These are phyloP conservation scores for Leptinotarsa peninsularis DNA, from an alignment of 2,888 invertebrate species.

Conservation along the genomic window DNA sequence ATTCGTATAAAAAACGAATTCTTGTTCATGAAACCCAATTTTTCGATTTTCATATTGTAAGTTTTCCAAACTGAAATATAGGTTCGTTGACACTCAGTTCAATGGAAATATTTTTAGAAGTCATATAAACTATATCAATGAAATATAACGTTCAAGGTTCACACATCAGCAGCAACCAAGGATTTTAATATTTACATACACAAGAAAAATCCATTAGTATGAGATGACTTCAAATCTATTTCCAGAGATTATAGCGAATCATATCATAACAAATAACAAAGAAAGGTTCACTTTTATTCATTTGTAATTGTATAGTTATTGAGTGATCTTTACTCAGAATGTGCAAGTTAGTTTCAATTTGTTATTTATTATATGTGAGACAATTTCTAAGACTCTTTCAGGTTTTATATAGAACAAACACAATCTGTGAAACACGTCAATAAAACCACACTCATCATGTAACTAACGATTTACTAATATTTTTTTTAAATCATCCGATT, in stretches of 20 bases:
- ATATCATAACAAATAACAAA: too few relatives aligned
- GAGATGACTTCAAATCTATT: background rate
- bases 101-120: slow-evolving; percentile 13
- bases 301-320: too few relatives aligned
- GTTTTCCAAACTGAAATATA: slow-evolving; percentile 13
- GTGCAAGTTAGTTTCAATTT: too few relatives aligned
- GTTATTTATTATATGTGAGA: too few relatives aligned
- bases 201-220: background rate
- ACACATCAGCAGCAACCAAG: background rate
- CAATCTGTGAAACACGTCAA: background rate
- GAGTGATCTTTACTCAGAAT: too few relatives aligned
- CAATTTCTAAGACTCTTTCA: too few relatives aligned
- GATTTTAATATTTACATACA: background rate
- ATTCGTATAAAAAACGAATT: too few relatives aligned
- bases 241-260: too few relatives aligned
- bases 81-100: slow-evolving; percentile 6
- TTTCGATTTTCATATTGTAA: background rate
- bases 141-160: background rate
- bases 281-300: too few relatives aligned
- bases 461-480: slow-evolving; percentile 25
- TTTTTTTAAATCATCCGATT: background rate
- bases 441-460: slow-evolving; percentile 15
- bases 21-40: too few relatives aligned
- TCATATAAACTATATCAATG: slow-evolving; percentile 7
- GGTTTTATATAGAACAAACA: too few relatives aligned